Evolutionary conservation across 2,113 vertebrate species (phyloP).

Genomic region (Solea solea): DNA sequence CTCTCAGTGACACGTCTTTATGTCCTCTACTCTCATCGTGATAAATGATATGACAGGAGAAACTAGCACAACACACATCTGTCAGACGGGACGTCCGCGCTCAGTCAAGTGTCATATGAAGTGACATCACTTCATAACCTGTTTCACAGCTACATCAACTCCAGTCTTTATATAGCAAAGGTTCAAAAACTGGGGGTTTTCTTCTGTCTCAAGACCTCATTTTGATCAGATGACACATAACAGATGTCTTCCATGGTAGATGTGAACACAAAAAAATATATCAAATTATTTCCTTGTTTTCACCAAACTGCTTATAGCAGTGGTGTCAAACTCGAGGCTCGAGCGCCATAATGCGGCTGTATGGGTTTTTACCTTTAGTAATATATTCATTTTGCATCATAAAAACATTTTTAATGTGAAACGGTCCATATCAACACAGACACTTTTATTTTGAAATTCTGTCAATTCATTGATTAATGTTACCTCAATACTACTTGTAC

Average conservation of each 20-base stretch:
- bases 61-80: conserved; percentile 8
- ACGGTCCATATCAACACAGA: too few relatives aligned
- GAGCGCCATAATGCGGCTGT: too few relatives aligned
- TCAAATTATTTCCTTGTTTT: background rate
- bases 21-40: background rate
- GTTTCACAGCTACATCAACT: background rate
- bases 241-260: too few relatives aligned
- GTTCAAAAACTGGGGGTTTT: background rate
- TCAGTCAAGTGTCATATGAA: background rate
- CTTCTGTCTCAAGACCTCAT: background rate
- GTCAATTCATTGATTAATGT: too few relatives aligned
- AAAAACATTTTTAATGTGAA: too few relatives aligned
- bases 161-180: background rate
- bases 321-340: background rate
- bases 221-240: background rate
- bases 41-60: background rate
- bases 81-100: conserved; percentile 1
- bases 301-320: background rate
- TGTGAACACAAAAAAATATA: background rate
- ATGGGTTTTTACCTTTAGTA: too few relatives aligned
- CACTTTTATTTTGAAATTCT: too few relatives aligned
- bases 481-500: too few relatives aligned
- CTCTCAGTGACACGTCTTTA: background rate
- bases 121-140: background rate
- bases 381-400: too few relatives aligned